Conservation (phyloP, 2,113 vertebrate species). For the Chionis minor region DNA sequence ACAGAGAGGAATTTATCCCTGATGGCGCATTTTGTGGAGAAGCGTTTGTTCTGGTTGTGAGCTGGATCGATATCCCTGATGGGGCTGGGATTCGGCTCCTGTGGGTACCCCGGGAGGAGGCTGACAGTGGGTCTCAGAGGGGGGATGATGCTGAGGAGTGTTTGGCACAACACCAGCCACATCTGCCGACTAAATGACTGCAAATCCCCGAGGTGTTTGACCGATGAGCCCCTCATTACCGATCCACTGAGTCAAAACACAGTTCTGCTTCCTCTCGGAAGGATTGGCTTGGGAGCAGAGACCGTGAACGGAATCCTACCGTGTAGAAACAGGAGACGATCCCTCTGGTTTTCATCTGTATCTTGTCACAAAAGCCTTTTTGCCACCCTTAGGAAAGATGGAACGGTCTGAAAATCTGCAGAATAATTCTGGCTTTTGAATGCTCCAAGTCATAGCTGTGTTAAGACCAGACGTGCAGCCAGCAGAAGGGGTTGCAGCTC, state of each 20-base stretch:
- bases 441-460: background rate
- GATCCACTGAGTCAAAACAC: background rate
- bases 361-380: background rate
- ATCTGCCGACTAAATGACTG: background rate
- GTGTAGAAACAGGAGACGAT: background rate
- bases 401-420: background rate
- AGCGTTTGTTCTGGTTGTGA: background rate
- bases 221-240: background rate
- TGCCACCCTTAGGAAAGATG: background rate
- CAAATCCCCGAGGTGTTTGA: background rate
- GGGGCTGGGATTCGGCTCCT: background rate
- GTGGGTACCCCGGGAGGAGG: background rate
- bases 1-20: background rate
- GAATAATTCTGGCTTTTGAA: background rate
- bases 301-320: fast-evolving
- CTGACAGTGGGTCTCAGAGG: background rate
- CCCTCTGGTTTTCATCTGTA: background rate
- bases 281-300: background rate
- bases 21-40: background rate
- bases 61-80: background rate
- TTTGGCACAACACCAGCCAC: background rate
- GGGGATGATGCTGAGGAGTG: background rate
- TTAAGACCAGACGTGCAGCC: background rate
- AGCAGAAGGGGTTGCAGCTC: background rate
- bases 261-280: background rate